Evolutionary conservation across 2,888 invertebrate genomes (phyloP), one percentile per base, ranked within the genome.

Genomic region (Eudasyphora cyanicolor): DNA sequence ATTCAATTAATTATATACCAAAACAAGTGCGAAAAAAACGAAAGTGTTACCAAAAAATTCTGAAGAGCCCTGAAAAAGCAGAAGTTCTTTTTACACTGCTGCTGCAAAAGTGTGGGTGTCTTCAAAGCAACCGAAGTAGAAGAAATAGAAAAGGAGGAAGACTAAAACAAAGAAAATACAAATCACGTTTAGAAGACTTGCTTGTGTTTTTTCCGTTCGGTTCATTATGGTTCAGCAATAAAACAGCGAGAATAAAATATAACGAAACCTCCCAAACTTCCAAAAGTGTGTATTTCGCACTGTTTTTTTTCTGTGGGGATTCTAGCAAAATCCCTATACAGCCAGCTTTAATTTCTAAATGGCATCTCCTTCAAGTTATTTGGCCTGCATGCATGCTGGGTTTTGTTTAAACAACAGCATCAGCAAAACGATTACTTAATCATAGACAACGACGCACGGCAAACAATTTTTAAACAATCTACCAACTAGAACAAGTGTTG

Each of bases 211-310:
- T 51, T 19, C 51, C 51, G 3, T 51, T 19, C 51, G 51, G 24
- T 51, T 24, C 24, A 57, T 57, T 24, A 24, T 57, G 57, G 57
- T 57, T 57, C 27, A 57, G 27, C 57, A 57, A 27, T 27, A 27
- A 19, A 54, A 8, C 24, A 7, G 10, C 70, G 57, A 82, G n/a
- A n/a, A n/a, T n/a, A n/a, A n/a, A n/a, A n/a, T n/a, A n/a, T n/a
- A 76, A 45, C 45, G 79, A 80, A 83, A 79, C 83, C 83, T 83
- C 83, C 83, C 83, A 83, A 83, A 80, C n/a, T n/a, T n/a, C n/a
- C n/a, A n/a, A n/a, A n/a, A n/a, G n/a, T 83, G 82, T 79, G 76
- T 83, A 76, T 83, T 83, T 79, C 62, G 54, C 76, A 57, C 27
- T 5, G 57, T 57, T 24, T 57, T 49, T 49, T 54, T 49, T 57